phyloP scores from a whole-genome alignment of 64 coral and sea anemone genomes.

The Montipora foliosa region DNA sequence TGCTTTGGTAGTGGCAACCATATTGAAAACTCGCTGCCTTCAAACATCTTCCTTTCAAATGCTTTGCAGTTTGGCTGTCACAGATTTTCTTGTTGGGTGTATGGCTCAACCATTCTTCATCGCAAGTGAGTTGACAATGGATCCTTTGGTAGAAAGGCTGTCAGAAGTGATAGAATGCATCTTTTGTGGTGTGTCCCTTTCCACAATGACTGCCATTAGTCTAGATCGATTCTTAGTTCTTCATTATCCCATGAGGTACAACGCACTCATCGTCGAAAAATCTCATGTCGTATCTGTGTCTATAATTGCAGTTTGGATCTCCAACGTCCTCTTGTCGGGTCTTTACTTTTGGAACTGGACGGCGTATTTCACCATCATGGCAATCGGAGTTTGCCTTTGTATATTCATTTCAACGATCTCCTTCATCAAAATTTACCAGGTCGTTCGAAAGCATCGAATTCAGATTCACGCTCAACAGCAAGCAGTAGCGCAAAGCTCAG shows the following conservation, averaged over 20 bases:
- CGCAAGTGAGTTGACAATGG: neutral
- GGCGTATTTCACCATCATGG: neutral
- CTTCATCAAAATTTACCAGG: neutral
- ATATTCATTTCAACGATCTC: neutral
- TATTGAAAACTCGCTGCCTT: conserved; percentile 7
- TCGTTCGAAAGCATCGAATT: conserved; percentile 12
- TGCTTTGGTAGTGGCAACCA: neutral
- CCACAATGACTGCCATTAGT: conserved; percentile 38
- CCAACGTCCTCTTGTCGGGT: neutral
- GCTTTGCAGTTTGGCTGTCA: conserved; percentile 24
- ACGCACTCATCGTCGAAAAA: neutral
- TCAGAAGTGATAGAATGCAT: neutral
- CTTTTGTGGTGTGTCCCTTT: conserved; percentile 15
- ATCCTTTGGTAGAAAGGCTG: neutral
- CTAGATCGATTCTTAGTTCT: conserved; percentile 47
- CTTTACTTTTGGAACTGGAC: conserved; percentile 25
- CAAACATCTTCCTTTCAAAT: conserved; percentile 26
- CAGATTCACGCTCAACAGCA: conserved; percentile 12
- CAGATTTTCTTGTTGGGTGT: conserved; percentile 45
- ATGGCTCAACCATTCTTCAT: conserved; percentile 51
- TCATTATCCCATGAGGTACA: conserved; percentile 17
- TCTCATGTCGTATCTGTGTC: neutral
- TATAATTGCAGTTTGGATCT: neutral
- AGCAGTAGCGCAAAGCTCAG: neutral
- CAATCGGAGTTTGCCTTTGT: neutral